A percentile compares a stretch with the other conserved stretches of the same genome.
Evolutionary conservation across 2,888 invertebrate genomes (phyloP).

Genomic region (Argyra leucocephala): DNA sequence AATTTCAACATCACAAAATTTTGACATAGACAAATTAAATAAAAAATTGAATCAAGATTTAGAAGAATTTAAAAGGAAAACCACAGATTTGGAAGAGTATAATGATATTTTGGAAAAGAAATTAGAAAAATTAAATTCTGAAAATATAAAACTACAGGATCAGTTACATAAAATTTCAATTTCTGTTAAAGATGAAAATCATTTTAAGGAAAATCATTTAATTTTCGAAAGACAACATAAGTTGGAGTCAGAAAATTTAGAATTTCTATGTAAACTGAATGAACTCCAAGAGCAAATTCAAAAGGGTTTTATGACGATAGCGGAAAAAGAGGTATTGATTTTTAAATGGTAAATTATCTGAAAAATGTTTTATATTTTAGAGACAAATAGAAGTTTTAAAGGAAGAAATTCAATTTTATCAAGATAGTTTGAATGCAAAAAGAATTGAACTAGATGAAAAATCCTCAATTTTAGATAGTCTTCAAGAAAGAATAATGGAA

Average conservation of each 20-base stretch:
- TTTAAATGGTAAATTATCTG: not conserved
- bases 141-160: constrained; percentile 18
- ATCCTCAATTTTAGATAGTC: constrained; percentile 34
- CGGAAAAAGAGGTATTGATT: constrained; percentile 34
- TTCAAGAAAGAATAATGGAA: constrained; percentile 39
- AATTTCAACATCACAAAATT: constrained; percentile 11
- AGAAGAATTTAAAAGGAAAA: constrained; percentile 19
- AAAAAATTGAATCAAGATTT: constrained; percentile 18
- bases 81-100: not conserved
- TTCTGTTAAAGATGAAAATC: constrained; percentile 14
- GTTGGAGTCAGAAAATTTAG: constrained; percentile 35
- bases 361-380: constrained; percentile 24
- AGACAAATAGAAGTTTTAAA: constrained; percentile 36
- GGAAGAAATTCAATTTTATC: constrained; percentile 37
- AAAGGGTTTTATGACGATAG: constrained; percentile 31
- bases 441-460: constrained; percentile 39
- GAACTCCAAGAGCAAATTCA: constrained; percentile 32
- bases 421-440: constrained; percentile 39
- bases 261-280: constrained; percentile 34
- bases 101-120: constrained; percentile 11
- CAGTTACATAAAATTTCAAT: constrained; percentile 19
- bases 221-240: constrained; percentile 22
- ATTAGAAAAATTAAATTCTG: constrained; percentile 12
- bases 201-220: constrained; percentile 18
- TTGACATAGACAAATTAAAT: constrained; percentile 14